Evolutionary conservation across 1,140 invertebrate genomes (phyloP).

Genomic region (Penaeus indicus): DNA sequence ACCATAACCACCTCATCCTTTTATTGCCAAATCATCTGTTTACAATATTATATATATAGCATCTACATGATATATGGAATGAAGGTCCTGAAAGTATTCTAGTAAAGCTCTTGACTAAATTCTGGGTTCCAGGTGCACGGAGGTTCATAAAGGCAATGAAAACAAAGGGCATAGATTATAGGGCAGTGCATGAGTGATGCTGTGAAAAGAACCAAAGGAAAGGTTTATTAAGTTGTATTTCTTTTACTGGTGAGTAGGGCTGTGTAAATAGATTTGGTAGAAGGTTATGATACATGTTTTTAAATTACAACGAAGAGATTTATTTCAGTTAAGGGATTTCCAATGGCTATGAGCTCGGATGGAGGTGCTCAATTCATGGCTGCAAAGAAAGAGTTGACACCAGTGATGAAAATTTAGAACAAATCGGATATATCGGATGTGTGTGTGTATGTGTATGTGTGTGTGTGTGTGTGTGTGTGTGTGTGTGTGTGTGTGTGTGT

Average conservation of each 20-base stretch:
- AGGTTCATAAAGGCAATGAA: background rate
- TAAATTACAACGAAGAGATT: conserved; percentile 8
- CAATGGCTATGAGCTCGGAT: background rate
- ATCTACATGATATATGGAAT: conserved; percentile 16
- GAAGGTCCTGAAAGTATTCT: background rate
- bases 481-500: no score
- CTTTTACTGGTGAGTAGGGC: conserved; percentile 18
- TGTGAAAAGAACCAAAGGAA: conserved; percentile 21
- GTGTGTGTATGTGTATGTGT: no score
- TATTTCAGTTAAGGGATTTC: background rate
- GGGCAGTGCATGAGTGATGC: conserved; percentile 24
- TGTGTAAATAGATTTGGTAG: conserved; percentile 36
- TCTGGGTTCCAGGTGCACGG: conserved; percentile 9
- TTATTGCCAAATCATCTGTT: background rate
- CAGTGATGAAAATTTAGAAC: conserved; percentile 5
- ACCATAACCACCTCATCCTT: no score
- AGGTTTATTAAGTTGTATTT: conserved; percentile 24
- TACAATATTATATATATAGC: background rate
- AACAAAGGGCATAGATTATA: conserved; percentile 23
- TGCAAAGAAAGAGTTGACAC: conserved; percentile 18
- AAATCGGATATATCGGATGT: background rate
- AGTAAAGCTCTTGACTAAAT: background rate
- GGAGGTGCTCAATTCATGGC: background rate
- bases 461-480: no score
- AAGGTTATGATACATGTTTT: conserved; percentile 26